Base-by-base conservation (phyloP, 2,113 vertebrate species). In the Pandion haliaetus region DNA sequence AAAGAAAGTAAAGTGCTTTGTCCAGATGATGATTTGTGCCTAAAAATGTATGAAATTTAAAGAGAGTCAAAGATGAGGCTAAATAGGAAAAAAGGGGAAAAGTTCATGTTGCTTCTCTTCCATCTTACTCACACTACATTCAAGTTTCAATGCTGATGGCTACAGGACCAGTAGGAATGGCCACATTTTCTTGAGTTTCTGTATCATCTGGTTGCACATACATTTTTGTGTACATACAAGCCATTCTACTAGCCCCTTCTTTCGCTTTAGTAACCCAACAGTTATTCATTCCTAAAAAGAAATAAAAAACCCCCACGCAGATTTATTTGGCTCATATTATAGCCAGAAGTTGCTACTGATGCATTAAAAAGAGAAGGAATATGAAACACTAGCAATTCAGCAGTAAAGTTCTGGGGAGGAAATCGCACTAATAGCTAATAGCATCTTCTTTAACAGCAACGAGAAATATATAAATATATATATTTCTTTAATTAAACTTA, bases 361-460 rank as follows among this genome's bases (percentile, higher is more conserved):
- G 5, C 29, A 23, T 57, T 69, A 17, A 67, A 71, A 73, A 73
- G 25, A 47, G 23, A 62, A 89, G 49, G 49, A 32, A 36, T 38
- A 38, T 7, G 28, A 63, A 67, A 5, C 12, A 32, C 34, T 14
- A 34, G 31, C 11, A 52, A 61, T 36, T 72, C 19, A 61, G 8
- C 7, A 69, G 58, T 42, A 63, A 38, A 9, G 17, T 54, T 45
- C 26, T 5, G 16, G 20, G 24, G 54, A 69, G 81, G 54, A 70
- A 82, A 80, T 38, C 0, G 1, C 38, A 19, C 20, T 12, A 6
- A 10, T 2, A 55, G 17, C 6, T 28, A 65, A 18, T 1, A 17
- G 3, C 9, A 13, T 10, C 12, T 32, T 32, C 14, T 65, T 57
- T 61, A 82, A 28, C 8, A 50, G 29, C 1, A 3, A 45, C 20